Evolutionary conservation across 2,797 vertebrate genomes (phyloP), one percentile per base, ranked within the genome.

Genomic region (Pseudochaenichthys georgianus): DNA sequence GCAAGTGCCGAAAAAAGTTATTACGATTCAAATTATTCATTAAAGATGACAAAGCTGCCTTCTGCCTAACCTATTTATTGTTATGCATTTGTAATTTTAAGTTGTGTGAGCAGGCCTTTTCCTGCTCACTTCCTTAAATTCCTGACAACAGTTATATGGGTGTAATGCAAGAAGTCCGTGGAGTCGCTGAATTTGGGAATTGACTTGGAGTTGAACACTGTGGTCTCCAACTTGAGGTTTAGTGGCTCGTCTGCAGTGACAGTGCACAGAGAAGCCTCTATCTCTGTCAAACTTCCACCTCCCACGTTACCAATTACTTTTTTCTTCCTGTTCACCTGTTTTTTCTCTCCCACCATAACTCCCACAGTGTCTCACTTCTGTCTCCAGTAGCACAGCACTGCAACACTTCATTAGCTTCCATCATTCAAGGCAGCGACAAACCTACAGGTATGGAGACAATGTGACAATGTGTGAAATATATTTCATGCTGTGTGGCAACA

Each of bases 401-500:
- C 64, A 55, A 78, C 85, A 83, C 80, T 83, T 91, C 85, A 88
- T 91, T 89, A 91, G 72, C 80, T 83, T 84, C 86, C 85, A 87
- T 90, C 87, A 88, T 75, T 50, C 47, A 72, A 41, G 75, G 62
- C 76, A 74, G 64, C 21, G 1, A 48, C 54, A 16, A 66, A 71
- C 21, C 69, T 61, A 23, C 79, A 80, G 66, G 46, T 78, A 51
- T 42, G 45, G 48, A 5, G 2, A 38, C 60, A 46, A 50, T 64
- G 73, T 82, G 79, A 76, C 75, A 86, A 70, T 31, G 74, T 77
- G 75, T 73, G 23, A 84, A 70, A 75, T 28, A 65, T 55, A 65
- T 79, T 73, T 78, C 38, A 28, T 72, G 38, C 48, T 38, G 19
- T 28, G 53, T 53, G 21, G 45, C 63, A 42, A 63, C 54, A 64